Percentiles rank a stretch among this genome's conserved stretches.
Conservation (phyloP, 2,113 vertebrate genomes). For the Thunnus thynnus region DNA sequence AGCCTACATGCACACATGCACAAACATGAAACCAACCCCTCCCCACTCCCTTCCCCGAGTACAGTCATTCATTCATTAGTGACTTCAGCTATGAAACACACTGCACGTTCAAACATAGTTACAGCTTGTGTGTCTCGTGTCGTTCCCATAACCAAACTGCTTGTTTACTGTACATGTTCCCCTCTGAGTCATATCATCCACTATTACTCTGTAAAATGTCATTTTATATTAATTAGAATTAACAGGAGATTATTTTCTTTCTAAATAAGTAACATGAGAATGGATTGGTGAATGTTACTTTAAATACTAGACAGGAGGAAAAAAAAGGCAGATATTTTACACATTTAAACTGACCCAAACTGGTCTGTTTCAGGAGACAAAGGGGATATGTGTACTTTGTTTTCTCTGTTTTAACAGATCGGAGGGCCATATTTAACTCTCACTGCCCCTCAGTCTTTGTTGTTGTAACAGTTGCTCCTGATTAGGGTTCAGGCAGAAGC, state of each 20-base stretch:
- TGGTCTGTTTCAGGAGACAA: conserved; percentile 42
- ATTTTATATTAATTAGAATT: conserved; percentile 30
- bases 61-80: conserved; percentile 65
- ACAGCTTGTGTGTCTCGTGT: conserved; percentile 44
- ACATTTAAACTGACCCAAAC: conserved; percentile 61
- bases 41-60: conserved; percentile 35
- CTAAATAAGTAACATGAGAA: neutral
- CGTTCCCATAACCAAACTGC: conserved; percentile 22
- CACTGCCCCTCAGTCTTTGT: conserved; percentile 70
- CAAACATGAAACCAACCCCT: conserved; percentile 58
- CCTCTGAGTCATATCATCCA: neutral
- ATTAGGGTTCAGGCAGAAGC: conserved; percentile 81
- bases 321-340: conserved; percentile 23
- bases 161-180: conserved; percentile 13
- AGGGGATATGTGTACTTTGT: conserved; percentile 58
- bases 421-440: conserved; percentile 65
- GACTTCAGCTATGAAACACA: conserved; percentile 53
- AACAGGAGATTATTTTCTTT: neutral
- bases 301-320: neutral
- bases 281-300: neutral
- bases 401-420: conserved; percentile 67
- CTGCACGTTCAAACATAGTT: conserved; percentile 45
- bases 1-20: conserved; percentile 63
- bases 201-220: conserved; percentile 5
- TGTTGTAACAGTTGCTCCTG: conserved; percentile 88